Evolutionary conservation across 35 echinoderm and acorn worm species (phyloP).

Genomic region (Lytechinus pictus): DNA sequence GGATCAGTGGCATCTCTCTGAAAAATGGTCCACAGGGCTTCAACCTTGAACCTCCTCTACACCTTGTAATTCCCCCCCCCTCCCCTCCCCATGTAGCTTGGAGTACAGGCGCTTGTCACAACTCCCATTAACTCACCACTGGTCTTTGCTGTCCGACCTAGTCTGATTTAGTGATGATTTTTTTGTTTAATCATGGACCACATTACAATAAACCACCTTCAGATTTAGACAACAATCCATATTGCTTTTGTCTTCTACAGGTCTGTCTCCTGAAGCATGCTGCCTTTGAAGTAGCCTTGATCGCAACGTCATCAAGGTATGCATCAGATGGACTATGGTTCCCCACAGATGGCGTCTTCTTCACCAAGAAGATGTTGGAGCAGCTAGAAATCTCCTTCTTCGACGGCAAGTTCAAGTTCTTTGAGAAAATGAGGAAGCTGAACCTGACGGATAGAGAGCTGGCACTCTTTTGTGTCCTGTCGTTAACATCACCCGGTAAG

Average conservation of each 20-base stretch:
- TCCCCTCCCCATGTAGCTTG: too few relatives aligned
- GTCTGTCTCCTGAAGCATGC: conserved; percentile 89
- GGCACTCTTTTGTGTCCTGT: conserved; percentile 91
- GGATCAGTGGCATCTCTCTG: too few relatives aligned
- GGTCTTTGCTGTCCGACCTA: too few relatives aligned
- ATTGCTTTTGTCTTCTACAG: conserved; percentile 3
- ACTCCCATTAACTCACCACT: too few relatives aligned
- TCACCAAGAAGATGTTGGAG: conserved; percentile 86
- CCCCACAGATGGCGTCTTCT: conserved; percentile 81
- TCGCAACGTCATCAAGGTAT: conserved; percentile 89
- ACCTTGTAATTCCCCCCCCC: too few relatives aligned
- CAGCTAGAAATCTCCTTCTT: conserved; percentile 85
- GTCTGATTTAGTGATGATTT: too few relatives aligned
- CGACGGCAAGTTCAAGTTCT: conserved; percentile 90
- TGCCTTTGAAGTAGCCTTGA: conserved; percentile 96
- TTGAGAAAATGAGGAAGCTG: conserved; percentile 98
- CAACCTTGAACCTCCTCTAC: too few relatives aligned
- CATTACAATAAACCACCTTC: too few relatives aligned
- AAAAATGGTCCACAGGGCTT: too few relatives aligned
- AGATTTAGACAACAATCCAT: background rate
- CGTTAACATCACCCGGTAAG: conserved; percentile 90
- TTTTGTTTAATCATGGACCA: too few relatives aligned
- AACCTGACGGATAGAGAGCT: conserved; percentile 92
- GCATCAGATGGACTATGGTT: conserved; percentile 97
- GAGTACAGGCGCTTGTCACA: too few relatives aligned